Base-by-base conservation (phyloP, 2,797 vertebrate genomes). In the Propithecus perrieri region DNA sequence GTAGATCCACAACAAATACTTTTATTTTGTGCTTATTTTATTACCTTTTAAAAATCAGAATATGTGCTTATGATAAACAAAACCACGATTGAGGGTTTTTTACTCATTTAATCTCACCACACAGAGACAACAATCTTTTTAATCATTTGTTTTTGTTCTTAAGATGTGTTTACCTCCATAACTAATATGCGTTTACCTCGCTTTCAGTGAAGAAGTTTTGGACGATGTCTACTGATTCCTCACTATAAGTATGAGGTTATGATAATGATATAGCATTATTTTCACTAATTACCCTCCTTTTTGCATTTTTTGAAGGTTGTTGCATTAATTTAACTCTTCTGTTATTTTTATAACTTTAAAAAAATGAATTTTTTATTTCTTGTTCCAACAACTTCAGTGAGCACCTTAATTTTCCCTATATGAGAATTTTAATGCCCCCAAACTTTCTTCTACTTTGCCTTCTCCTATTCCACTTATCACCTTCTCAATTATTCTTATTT, bases 121-220 rank as follows among this genome's bases (percentile, higher is more conserved):
- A 17, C 50, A 84, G 22, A 76, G 46, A 38, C 33, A 85, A 24
- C 33, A 81, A 24, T 22, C 13, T 26, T 33, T 92, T 91, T 46
- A 28, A 85, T 89, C 13, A 57, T 75, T 59, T 22, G 13, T 12
- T 63, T 83, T 94, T 76, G 55, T 28, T 63, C 20, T 83, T 63
- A 22, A 41, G 26, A 11, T 65, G 12, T 7, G 3, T 26, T 79
- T 94, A 67, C 22, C 35, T 93, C 35, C 55, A 75, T 79, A 85
- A 75, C 12, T 50, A 81, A 35, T 61, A 69, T 79, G 12, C 11
- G 20, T 30, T 80, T 46, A 65, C 26, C 24, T 72, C 53, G 78
- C 18, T 63, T 76, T 96, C 38, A 75, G 35, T 89, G 22, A 79
- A 81, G 41, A 85, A 86, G 35, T 71, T 90, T 89, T 95, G 57